A percentile compares a stretch with the other conserved stretches of the same genome.
These are phyloP conservation scores for Dermochelys coriacea DNA, from an alignment of 2,797 vertebrate species.

Conservation along the genomic window DNA sequence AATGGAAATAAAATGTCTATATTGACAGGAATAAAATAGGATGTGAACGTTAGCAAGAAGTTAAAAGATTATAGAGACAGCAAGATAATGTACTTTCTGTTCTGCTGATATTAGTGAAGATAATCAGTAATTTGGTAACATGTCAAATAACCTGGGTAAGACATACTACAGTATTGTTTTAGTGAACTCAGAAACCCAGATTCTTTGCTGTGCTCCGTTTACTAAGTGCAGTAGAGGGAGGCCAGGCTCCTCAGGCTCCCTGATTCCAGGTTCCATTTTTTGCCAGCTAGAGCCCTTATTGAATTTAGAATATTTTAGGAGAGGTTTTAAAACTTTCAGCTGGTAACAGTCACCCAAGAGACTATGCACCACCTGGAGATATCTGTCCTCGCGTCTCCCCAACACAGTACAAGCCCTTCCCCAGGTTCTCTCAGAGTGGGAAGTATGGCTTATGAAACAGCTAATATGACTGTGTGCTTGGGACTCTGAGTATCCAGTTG, in stretches of 20 bases:
- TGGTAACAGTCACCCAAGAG: neutral
- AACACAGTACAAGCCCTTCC: fast-evolving
- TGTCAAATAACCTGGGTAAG: neutral
- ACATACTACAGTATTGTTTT: neutral
- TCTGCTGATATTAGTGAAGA: neutral
- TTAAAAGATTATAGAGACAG: neutral
- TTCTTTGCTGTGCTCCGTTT: neutral
- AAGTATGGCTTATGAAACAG: neutral
- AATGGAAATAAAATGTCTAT: neutral
- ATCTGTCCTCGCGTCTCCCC: neutral
- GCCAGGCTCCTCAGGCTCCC: neutral
- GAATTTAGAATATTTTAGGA: neutral
- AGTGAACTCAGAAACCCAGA: neutral
- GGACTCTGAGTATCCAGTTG: neutral
- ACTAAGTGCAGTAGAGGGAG: neutral
- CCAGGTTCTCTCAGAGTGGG: fast-evolving
- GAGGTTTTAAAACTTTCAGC: neutral
- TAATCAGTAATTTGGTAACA: neutral
- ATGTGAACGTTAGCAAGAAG: neutral
- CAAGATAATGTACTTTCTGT: neutral
- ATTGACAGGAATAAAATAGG: neutral
- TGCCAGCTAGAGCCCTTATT: neutral
- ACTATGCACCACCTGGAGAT: fast-evolving
- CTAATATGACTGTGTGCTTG: fast-evolving
- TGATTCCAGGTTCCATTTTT: neutral